Percentiles rank a stretch among this genome's conserved stretches.
Conservation (phyloP, 2,888 invertebrate genomes). For the Eupithecia abbreviata region DNA sequence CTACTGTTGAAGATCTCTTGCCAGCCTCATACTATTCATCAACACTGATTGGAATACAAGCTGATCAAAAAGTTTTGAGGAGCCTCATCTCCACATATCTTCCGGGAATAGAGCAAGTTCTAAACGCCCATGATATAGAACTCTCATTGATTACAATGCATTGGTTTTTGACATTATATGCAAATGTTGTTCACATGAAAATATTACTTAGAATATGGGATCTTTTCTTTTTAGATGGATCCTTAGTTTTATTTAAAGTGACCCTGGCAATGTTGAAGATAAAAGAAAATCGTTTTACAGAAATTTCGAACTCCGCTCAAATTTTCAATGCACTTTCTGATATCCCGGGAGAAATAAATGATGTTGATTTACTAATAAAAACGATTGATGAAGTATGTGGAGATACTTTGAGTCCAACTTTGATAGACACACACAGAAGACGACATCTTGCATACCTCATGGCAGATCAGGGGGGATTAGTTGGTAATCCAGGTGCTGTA, state of each 20-base stretch:
- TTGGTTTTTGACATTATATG: slow-evolving; percentile 98
- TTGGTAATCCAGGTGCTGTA: slow-evolving; percentile 94
- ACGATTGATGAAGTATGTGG: slow-evolving; percentile 88
- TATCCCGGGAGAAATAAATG: slow-evolving; percentile 96
- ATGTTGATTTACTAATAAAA: slow-evolving; percentile 93
- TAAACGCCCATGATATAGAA: slow-evolving; percentile 97
- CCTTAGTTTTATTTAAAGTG: slow-evolving; percentile 96
- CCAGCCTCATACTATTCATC: slow-evolving; percentile 99
- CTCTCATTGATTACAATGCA: slow-evolving; percentile 97
- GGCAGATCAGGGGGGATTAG: slow-evolving; percentile 97
- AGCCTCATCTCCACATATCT: slow-evolving; percentile 95
- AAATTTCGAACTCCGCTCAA: slow-evolving; percentile 97
- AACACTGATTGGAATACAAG: slow-evolving; percentile 95
- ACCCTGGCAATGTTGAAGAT: slow-evolving; percentile 97
- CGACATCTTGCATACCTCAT: slow-evolving; percentile 97
- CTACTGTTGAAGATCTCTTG: slow-evolving; percentile 98
- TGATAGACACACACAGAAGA: slow-evolving; percentile 94
- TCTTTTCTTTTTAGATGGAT: slow-evolving; percentile 97
- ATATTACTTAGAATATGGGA: slow-evolving; percentile 97
- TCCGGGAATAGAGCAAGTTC: slow-evolving; percentile 94
- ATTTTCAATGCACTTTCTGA: slow-evolving; percentile 98
- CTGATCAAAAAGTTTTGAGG: slow-evolving; percentile 97
- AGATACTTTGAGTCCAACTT: slow-evolving; percentile 91
- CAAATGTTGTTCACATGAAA: slow-evolving; percentile 98
- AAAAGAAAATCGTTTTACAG: slow-evolving; percentile 88